A percentile compares a stretch with the other conserved stretches of the same genome.
Evolutionary conservation across 2,113 vertebrate genomes (phyloP).

Genomic region (Nycticryphes semicollaris): DNA sequence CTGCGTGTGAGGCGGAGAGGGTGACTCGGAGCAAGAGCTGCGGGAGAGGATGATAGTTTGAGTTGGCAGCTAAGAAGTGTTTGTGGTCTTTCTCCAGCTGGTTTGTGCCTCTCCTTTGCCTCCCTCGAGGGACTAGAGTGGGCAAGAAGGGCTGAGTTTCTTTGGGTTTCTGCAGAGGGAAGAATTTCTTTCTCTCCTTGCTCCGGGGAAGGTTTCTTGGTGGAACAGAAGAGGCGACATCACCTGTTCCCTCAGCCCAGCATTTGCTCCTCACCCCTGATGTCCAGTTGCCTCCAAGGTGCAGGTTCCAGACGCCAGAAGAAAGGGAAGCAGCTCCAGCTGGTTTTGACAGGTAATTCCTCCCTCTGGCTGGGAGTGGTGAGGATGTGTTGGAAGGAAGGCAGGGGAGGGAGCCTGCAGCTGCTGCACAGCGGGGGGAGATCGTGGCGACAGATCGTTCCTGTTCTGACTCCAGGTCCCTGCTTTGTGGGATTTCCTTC

Average conservation of each 20-base stretch:
- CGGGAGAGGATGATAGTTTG: background rate
- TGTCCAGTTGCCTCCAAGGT: slow-evolving; percentile 39
- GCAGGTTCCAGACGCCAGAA: slow-evolving; percentile 6
- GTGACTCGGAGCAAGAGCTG: background rate
- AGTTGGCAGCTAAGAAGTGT: slow-evolving; percentile 16
- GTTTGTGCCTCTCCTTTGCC: background rate
- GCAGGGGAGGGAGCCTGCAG: background rate
- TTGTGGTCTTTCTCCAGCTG: background rate
- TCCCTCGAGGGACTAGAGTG: background rate
- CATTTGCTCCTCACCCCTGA: slow-evolving; percentile 5
- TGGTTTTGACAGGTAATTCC: slow-evolving; percentile 60
- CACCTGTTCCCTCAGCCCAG: background rate
- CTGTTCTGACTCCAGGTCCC: background rate
- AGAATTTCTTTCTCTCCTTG: slow-evolving; percentile 4
- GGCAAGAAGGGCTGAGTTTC: slow-evolving; percentile 5
- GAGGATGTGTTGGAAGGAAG: background rate
- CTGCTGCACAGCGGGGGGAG: background rate
- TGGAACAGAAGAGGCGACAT: background rate
- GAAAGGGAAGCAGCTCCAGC: slow-evolving; percentile 43
- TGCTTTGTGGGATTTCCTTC: slow-evolving; percentile 9
- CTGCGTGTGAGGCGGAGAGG: background rate
- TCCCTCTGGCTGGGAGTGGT: background rate
- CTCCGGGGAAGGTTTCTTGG: background rate
- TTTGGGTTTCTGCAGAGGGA: background rate
- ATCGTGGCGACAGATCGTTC: background rate